These are phyloP conservation scores for Pseudomyrmex pallidus DNA, from an alignment of 1,140 invertebrate genomes.

Conservation along the genomic window DNA sequence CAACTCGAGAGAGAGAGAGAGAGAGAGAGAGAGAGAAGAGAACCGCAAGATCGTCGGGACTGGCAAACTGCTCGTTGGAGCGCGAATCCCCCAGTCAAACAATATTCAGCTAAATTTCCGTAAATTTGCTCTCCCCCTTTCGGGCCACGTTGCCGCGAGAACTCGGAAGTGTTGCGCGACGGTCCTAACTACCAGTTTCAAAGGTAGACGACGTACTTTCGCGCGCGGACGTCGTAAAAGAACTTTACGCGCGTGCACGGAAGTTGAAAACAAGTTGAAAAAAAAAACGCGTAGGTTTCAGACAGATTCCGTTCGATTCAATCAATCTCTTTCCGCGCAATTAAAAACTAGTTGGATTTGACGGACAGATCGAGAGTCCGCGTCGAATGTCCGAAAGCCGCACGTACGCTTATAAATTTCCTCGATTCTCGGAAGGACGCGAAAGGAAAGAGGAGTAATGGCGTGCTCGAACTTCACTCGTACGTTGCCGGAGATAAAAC, in stretches of 20 bases:
- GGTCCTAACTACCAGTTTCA: background rate
- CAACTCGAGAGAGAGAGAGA: slow-evolving; percentile 27
- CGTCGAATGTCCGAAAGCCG: slow-evolving; percentile 8
- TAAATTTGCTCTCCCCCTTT: slow-evolving; percentile 77
- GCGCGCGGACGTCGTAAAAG: background rate
- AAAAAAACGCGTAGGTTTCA: background rate
- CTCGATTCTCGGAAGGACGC: background rate
- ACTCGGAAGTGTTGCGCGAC: slow-evolving; percentile 45
- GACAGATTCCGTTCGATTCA: background rate
- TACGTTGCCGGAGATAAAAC: slow-evolving; percentile 39
- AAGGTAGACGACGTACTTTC: slow-evolving; percentile 12
- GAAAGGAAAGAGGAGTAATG: slow-evolving; percentile 4
- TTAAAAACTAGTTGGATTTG: background rate
- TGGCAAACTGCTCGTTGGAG: slow-evolving; percentile 75
- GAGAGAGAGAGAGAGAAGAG: slow-evolving; percentile 21
- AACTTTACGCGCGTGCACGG: background rate
- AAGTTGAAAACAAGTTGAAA: background rate
- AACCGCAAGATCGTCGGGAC: slow-evolving; percentile 47
- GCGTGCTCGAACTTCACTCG: slow-evolving; percentile 24
- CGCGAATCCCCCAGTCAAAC: slow-evolving; percentile 80
- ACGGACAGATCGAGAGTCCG: background rate
- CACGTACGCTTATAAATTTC: slow-evolving; percentile 20
- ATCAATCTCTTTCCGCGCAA: background rate
- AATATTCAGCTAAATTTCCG: slow-evolving; percentile 83
- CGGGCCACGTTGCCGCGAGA: slow-evolving; percentile 53